Conservation (phyloP, 1,140 invertebrate species). For the Branchinecta lynchi region DNA sequence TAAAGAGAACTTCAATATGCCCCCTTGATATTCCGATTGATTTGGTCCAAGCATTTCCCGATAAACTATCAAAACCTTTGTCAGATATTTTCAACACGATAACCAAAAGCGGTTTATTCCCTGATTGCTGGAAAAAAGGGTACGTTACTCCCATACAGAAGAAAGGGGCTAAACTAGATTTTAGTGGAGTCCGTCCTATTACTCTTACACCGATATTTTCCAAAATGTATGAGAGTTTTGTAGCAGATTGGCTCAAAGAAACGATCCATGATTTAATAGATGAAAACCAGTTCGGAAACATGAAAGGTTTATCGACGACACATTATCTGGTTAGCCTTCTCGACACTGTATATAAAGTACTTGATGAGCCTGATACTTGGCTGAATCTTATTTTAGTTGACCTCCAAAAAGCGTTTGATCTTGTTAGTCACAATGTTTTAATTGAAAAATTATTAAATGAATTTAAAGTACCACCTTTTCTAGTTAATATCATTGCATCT, state of each 20-base stretch:
- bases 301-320: conserved; percentile 11
- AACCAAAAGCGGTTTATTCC: conserved; percentile 1
- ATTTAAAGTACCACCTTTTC: background rate
- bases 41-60: background rate
- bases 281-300: conserved; percentile 3
- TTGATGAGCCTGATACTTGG: background rate
- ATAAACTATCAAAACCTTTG: background rate
- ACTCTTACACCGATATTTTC: background rate
- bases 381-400: background rate
- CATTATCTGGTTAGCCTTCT: conserved; percentile 4
- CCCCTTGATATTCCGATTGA: conserved; percentile 1
- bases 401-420: background rate
- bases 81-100: background rate
- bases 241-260: conserved; percentile 2
- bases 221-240: background rate
- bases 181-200: background rate
- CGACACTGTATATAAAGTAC: conserved; percentile 3
- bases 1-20: conserved; percentile 7
- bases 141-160: conserved; percentile 7
- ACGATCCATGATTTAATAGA: background rate
- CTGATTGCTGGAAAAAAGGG: conserved; percentile 4
- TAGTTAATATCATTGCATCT: conserved; percentile 8
- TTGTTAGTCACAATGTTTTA: conserved; percentile 10
- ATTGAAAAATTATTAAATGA: background rate
- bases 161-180: background rate